A percentile compares a stretch with the other conserved stretches of the same genome.
Conservation (phyloP, 2,888 invertebrate species). For the Napeogenes inachia region DNA sequence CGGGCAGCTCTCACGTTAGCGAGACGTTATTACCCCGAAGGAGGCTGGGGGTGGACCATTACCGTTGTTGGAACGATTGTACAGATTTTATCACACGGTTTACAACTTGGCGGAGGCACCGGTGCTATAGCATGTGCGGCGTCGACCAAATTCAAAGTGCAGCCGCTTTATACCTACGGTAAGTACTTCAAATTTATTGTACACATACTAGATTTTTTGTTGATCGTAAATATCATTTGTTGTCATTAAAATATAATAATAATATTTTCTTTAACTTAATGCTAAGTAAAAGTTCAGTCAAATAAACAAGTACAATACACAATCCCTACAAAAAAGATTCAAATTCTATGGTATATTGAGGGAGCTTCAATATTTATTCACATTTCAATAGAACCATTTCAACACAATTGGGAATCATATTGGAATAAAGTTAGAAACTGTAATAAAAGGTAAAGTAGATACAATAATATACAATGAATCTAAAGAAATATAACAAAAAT, state of each 20-base stretch:
- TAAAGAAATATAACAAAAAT: neutral
- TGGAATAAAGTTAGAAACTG: slow-evolving; percentile 5
- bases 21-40: slow-evolving; percentile 90
- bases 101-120: slow-evolving; percentile 83
- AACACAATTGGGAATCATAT: slow-evolving; percentile 1
- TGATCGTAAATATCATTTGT: too few species aligned
- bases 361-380: slow-evolving; percentile 5
- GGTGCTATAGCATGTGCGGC: slow-evolving; percentile 81
- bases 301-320: slow-evolving; percentile 1
- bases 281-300: neutral
- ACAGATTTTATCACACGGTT: slow-evolving; percentile 84
- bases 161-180: slow-evolving; percentile 81
- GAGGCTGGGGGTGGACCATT: slow-evolving; percentile 92
- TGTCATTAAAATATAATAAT: too few species aligned
- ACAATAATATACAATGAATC: neutral
- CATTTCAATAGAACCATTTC: slow-evolving; percentile 2
- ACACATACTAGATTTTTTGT: too few species aligned
- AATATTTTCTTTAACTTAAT: neutral
- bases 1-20: slow-evolving; percentile 81
- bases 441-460: slow-evolving; percentile 1
- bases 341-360: neutral
- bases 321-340: neutral
- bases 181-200: slow-evolving; percentile 39
- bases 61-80: slow-evolving; percentile 84
- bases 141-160: slow-evolving; percentile 78